phyloP scores from a whole-genome alignment of 2,113 vertebrate species.

The Syngnathoides biaculeatus region DNA sequence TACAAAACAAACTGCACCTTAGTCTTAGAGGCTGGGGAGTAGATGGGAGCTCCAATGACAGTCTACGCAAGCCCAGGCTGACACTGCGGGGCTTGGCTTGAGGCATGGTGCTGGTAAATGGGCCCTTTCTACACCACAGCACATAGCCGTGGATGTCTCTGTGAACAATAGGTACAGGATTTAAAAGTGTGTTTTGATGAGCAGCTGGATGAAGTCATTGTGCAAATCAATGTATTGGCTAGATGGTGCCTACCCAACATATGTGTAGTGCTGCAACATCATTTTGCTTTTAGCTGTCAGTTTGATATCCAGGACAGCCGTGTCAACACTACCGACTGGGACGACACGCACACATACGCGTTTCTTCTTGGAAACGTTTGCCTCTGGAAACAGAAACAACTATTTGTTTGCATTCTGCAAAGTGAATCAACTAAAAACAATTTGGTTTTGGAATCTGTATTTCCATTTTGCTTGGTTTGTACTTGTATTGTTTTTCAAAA shows the following conservation, averaged over 20 bases:
- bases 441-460: slow-evolving; percentile 1
- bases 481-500: too few species aligned
- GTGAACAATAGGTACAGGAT: neutral
- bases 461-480: too few species aligned
- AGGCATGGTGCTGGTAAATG: slow-evolving; percentile 55
- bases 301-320: slow-evolving; percentile 77
- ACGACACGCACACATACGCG: slow-evolving; percentile 74
- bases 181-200: neutral
- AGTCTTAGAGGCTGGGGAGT: slow-evolving; percentile 53
- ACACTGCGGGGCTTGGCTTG: slow-evolving; percentile 72
- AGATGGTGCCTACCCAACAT: slow-evolving; percentile 74
- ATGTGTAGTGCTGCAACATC: slow-evolving; percentile 81
- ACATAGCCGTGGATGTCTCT: slow-evolving; percentile 77
- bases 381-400: slow-evolving; percentile 63
- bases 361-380: slow-evolving; percentile 80
- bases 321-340: slow-evolving; percentile 65
- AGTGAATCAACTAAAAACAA: neutral
- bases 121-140: slow-evolving; percentile 83
- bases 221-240: neutral
- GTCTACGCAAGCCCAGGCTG: slow-evolving; percentile 65
- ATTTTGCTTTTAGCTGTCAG: slow-evolving; percentile 81
- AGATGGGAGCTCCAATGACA: slow-evolving; percentile 68
- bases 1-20: slow-evolving; percentile 39
- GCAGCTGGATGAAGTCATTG: neutral
- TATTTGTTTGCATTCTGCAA: slow-evolving; percentile 7